Conservation (phyloP, 1,140 invertebrate species). For the Pseudomyrmex cubaensis region DNA sequence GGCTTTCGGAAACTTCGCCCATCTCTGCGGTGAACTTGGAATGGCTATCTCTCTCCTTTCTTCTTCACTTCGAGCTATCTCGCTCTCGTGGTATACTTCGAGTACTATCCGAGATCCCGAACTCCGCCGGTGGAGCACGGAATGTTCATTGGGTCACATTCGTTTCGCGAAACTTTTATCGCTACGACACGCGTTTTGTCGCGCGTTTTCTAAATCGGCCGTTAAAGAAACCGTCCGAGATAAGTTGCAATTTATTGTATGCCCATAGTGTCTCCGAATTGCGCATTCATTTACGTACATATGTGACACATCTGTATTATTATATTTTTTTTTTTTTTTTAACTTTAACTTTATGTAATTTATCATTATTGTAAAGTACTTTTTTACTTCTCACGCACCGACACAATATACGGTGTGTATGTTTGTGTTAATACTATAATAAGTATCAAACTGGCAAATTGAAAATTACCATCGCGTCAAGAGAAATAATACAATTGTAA, state of each 20-base stretch:
- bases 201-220: conserved; percentile 42
- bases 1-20: conserved; percentile 68
- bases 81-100: conserved; percentile 24
- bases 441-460: no score
- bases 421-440: not conserved
- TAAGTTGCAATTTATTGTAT: conserved; percentile 28
- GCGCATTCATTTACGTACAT: conserved; percentile 16
- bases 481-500: not conserved
- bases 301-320: not conserved
- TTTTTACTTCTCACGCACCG: not conserved
- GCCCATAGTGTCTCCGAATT: not conserved
- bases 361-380: not conserved
- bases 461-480: no score
- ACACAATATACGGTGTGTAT: not conserved
- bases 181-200: conserved; percentile 27
- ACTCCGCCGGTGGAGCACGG: conserved; percentile 12
- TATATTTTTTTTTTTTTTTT: no score
- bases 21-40: conserved; percentile 56
- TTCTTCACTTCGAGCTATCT: conserved; percentile 14
- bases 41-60: conserved; percentile 39
- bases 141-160: conserved; percentile 57
- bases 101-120: not conserved
- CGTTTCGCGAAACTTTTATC: conserved; percentile 50
- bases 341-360: no score
- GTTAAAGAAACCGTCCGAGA: conserved; percentile 34